Base-by-base conservation (phyloP, 2,888 invertebrate genomes). In the Selenia dentaria region DNA sequence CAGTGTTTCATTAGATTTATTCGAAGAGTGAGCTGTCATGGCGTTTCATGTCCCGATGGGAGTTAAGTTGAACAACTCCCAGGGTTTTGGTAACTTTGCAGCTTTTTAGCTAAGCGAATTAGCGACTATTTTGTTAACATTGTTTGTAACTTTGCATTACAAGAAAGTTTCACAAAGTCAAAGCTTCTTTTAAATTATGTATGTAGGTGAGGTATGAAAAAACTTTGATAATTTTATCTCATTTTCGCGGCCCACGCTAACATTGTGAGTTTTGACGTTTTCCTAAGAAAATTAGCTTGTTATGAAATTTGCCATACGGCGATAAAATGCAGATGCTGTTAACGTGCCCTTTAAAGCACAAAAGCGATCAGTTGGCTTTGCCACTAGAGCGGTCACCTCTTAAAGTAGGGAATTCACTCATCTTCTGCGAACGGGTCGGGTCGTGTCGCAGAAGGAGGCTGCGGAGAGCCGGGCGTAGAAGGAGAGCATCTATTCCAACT, bases 51-150 rank as follows among this genome's bases (percentile, higher is more conserved):
- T 53, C 58, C 45, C 58, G 29, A 48, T 50, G 51, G n/a, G 56
- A 58, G 53, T 54, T 51, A 53, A 55, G 55, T 54, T 49, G 51
- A 64, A 63, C 65, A 67, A 67, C 59, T 69, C 66, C 14, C 33
- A 18, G 47, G 51, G 47, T 45, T 52, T 44, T 40, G 54, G 51
- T 54, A 64, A 62, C 64, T 67, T 63, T 42, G 46, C 58, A 62
- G 59, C 54, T 65, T 58, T 51, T 51, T 57, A 57, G 56, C 56
- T 58, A 63, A 51, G 54, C 52, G 36, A 46, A 51, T 54, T 56
- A 46, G 28, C 39, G 54, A 48, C 50, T 52, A 51, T 52, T 55
- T 51, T 44, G 57, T 52, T 51, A 45, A 44, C 45, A 45, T 20
- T 43, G 40, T 25, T 35, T 16, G 26, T 44, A 25, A 10, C 34